These are phyloP conservation scores for Acanthornis magna DNA, from an alignment of 2,797 vertebrate genomes.

Conservation along the genomic window DNA sequence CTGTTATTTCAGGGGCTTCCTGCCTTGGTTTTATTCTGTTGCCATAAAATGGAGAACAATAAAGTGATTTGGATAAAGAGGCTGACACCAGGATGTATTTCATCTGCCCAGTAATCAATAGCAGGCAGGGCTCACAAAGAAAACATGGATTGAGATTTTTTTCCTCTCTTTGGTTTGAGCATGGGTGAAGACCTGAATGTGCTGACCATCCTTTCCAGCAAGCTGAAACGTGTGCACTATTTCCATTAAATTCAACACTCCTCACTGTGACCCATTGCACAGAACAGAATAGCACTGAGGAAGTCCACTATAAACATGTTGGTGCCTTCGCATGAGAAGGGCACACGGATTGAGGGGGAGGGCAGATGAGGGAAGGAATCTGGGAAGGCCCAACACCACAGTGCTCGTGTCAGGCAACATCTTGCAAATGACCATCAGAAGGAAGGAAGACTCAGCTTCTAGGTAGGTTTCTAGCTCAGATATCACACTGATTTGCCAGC, in stretches of 20 bases:
- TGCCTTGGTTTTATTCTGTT: constrained; percentile 21
- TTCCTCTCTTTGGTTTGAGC: constrained; percentile 36
- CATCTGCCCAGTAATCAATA: not conserved
- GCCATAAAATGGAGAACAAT: constrained; percentile 23
- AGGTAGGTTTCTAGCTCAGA: not conserved
- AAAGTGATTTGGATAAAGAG: constrained; percentile 21
- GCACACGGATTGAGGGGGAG: not conserved
- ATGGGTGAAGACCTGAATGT: constrained; percentile 18
- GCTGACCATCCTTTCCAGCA: constrained; percentile 45
- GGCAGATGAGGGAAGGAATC: not conserved
- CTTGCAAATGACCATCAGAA: not conserved
- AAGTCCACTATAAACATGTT: not conserved
- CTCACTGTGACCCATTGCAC: not conserved
- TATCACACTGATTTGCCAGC: not conserved
- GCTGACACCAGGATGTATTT: not conserved
- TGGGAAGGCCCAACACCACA: not conserved
- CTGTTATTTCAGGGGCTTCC: not conserved
- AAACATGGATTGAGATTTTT: not conserved
- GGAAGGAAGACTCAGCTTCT: not conserved
- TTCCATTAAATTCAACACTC: constrained; percentile 33
- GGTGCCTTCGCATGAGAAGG: not conserved
- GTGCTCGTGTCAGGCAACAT: not conserved
- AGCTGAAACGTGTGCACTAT: not conserved
- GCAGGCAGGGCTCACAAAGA: constrained; percentile 37
- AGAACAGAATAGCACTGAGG: not conserved